Conservation (phyloP, 1,140 invertebrate genomes). For the Polypedilum pembai region DNA sequence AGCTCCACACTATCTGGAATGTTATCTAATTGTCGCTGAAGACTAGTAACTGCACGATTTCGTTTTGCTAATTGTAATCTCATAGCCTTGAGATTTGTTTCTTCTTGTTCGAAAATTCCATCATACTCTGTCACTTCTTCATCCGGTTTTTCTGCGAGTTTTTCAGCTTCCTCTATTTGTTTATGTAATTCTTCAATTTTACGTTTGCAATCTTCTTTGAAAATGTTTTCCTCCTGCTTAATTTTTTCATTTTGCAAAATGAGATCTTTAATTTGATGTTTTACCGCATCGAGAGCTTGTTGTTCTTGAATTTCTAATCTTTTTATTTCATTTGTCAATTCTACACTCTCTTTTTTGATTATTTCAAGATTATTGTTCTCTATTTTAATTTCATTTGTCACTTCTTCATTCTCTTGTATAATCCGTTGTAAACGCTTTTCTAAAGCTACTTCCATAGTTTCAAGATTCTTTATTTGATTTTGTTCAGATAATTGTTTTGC, state of each 20-base stretch:
- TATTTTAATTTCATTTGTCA: slow-evolving; percentile 43
- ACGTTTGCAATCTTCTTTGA: slow-evolving; percentile 65
- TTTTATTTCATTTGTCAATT: slow-evolving; percentile 38
- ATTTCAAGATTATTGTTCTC: slow-evolving; percentile 42
- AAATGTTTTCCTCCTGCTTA: slow-evolving; percentile 64
- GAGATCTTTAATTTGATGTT: slow-evolving; percentile 50
- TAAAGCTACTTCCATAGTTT: slow-evolving; percentile 49
- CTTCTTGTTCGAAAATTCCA: slow-evolving; percentile 52
- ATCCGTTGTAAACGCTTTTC: slow-evolving; percentile 39
- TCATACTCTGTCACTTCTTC: slow-evolving; percentile 44
- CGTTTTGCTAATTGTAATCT: slow-evolving; percentile 66
- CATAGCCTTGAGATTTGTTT: slow-evolving; percentile 42
- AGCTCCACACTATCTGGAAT: slow-evolving; percentile 87
- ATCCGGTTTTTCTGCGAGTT: slow-evolving; percentile 44
- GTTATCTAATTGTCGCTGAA: slow-evolving; percentile 77
- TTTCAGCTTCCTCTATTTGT: slow-evolving; percentile 49
- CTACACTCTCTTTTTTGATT: slow-evolving; percentile 37
- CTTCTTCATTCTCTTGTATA: slow-evolving; percentile 40
- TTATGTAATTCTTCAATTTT: slow-evolving; percentile 54
- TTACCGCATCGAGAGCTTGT: slow-evolving; percentile 23
- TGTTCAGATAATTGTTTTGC: slow-evolving; percentile 44
- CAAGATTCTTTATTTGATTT: slow-evolving; percentile 47
- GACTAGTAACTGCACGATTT: slow-evolving; percentile 70
- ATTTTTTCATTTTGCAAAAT: slow-evolving; percentile 64
- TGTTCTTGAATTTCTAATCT: slow-evolving; percentile 40